Evolutionary conservation across 2,888 invertebrate species (phyloP).

Genomic region (Volucella inflata): DNA sequence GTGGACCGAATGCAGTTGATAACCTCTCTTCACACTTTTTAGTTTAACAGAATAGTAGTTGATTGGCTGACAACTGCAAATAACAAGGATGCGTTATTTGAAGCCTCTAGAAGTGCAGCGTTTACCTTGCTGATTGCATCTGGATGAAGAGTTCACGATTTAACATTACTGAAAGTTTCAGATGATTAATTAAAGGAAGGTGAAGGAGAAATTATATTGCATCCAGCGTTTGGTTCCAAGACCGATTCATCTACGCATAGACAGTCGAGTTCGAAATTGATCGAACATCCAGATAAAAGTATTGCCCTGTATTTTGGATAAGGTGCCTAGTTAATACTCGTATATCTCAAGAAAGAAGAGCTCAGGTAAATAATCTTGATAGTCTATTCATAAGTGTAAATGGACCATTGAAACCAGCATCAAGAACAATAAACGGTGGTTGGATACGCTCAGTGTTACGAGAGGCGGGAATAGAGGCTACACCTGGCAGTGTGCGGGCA

Average conservation of each 20-base stretch:
- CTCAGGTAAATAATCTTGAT: not conserved
- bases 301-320: conserved; percentile 26
- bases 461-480: too few species aligned
- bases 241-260: conserved; percentile 29
- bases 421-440: conserved; percentile 35
- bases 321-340: conserved; percentile 10
- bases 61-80: conserved; percentile 31
- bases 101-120: conserved; percentile 24
- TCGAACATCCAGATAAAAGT: conserved; percentile 31
- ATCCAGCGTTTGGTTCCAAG: too few species aligned
- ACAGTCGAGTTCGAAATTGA: conserved; percentile 29
- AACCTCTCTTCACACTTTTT: conserved; percentile 19
- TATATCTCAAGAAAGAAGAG: conserved; percentile 22
- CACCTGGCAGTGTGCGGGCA: too few species aligned
- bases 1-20: conserved; percentile 7
- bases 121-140: conserved; percentile 25
- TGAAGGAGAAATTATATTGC: conserved; percentile 3
- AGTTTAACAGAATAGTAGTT: conserved; percentile 37
- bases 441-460: conserved; percentile 39
- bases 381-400: conserved; percentile 27
- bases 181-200: conserved; percentile 17
- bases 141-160: too few species aligned
- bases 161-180: conserved; percentile 38
- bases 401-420: conserved; percentile 14
- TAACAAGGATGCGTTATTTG: conserved; percentile 18